phyloP scores from a whole-genome alignment of 2,797 vertebrate species.

The Mus caroli region DNA sequence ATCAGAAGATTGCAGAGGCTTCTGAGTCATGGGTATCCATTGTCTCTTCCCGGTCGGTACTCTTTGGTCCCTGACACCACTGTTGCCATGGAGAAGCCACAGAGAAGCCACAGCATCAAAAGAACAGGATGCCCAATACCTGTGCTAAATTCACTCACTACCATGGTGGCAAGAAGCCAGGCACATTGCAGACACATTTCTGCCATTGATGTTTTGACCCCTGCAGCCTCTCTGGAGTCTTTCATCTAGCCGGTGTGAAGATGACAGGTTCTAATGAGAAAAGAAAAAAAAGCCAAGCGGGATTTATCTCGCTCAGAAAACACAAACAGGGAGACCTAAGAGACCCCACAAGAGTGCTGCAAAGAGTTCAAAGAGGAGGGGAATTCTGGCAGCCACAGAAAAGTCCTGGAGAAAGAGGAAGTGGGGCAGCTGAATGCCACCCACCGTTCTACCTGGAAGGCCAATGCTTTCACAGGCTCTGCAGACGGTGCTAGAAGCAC shows the following conservation, averaged over 20 bases:
- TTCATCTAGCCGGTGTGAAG: constrained; percentile 86
- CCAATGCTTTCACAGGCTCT: constrained; percentile 96
- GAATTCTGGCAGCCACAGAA: constrained; percentile 94
- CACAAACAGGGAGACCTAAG: constrained; percentile 93
- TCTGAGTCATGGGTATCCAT: background rate
- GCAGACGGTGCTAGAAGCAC: constrained; percentile 95
- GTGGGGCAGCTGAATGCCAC: constrained; percentile 95
- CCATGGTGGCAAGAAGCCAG: background rate
- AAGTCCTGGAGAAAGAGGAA: constrained; percentile 93
- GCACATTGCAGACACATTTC: background rate
- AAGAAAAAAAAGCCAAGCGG: constrained; percentile 93
- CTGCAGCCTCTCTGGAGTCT: background rate
- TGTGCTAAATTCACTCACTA: background rate
- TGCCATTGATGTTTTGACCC: background rate
- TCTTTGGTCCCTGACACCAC: background rate
- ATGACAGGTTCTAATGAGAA: constrained; percentile 94
- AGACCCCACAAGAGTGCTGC: constrained; percentile 96
- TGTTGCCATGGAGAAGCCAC: background rate
- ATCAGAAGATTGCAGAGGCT: background rate
- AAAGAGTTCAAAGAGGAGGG: constrained; percentile 95
- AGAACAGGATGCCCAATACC: background rate
- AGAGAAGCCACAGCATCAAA: background rate
- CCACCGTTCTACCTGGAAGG: constrained; percentile 95
- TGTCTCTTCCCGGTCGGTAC: background rate
- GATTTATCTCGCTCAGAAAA: constrained; percentile 94